A percentile compares a stretch with the other conserved stretches of the same genome.
These are phyloP conservation scores for Phyllotis vaccarum DNA, from an alignment of 2,797 vertebrate species.

Conservation along the genomic window DNA sequence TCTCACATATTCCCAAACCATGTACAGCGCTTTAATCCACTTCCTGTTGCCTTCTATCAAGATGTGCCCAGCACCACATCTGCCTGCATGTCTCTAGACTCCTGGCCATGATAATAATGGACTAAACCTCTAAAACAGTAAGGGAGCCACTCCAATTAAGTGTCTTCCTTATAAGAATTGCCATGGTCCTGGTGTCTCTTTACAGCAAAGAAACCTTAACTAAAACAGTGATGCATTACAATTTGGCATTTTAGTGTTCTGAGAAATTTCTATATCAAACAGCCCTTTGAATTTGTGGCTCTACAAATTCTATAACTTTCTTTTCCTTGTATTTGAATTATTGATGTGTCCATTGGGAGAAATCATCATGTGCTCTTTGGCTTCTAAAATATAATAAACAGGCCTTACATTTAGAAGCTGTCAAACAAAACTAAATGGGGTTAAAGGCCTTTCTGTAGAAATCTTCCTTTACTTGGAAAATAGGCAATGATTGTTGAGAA, in stretches of 20 bases:
- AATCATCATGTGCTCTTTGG: not conserved
- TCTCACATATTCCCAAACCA: not conserved
- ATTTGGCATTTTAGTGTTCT: slow-evolving; percentile 59
- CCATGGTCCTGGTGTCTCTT: not conserved
- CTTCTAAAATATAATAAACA: slow-evolving; percentile 58
- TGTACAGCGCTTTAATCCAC: not conserved
- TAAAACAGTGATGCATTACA: slow-evolving; percentile 2
- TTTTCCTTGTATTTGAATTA: slow-evolving; percentile 56
- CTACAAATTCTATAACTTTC: slow-evolving; percentile 49
- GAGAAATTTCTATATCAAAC: not conserved
- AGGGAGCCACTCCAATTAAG: not conserved
- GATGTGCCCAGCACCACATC: not conserved
- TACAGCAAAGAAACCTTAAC: not conserved
- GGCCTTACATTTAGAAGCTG: slow-evolving; percentile 6
- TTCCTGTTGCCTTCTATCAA: not conserved
- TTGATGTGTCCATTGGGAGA: slow-evolving; percentile 33
- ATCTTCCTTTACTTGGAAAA: slow-evolving; percentile 40
- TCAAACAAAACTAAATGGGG: slow-evolving; percentile 50
- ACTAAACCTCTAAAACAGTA: not conserved
- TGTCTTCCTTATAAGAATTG: not conserved
- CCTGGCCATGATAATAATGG: not conserved
- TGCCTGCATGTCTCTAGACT: not conserved
- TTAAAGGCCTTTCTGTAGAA: slow-evolving; percentile 32
- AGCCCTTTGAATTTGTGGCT: slow-evolving; percentile 47
- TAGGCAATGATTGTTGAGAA: slow-evolving; percentile 33